Base-by-base conservation (phyloP, 2,888 invertebrate species). In the Nemotelus pantherinus region DNA sequence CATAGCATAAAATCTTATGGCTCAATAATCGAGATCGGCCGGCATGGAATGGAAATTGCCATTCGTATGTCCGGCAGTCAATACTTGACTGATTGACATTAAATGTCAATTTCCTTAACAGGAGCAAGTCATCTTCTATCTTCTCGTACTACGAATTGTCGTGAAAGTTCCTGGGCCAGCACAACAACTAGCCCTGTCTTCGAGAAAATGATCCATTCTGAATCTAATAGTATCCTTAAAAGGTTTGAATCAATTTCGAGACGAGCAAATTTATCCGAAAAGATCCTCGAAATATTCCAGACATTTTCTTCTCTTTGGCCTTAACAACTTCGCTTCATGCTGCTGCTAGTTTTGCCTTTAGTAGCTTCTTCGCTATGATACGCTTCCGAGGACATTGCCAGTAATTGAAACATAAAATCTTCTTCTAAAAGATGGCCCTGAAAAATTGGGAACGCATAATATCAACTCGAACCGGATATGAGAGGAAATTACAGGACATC, bases 401-500 rank as follows among this genome's bases (percentile, higher is more conserved):
- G 74, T 74, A 74, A 74, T 74, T 74, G 74, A 74, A 63, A 74
- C 74, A 74, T 74, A 74, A 74, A 60, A 74, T 63, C 74, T 74
- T 50, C 50, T 60, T 50, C 44, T 63, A 63, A 57, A 44, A 63
- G 74, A 60, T 60, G 60, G 74, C 47, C 70, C 50, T 63, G 74
- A 74, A 74, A 74, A 76, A 76, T 76, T 64, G 64, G 55, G 55
- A 76, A 65, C 65, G 76, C 65, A 76, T 76, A 64, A 53, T 65
- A 44, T 57, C 75, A 78, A 45, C 44, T 68, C 47, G 75, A 63
- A 78, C 25, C 76, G 78, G 71, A 78, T 76, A 70, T 63, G 60
- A 76, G 63, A 75, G 75, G 60, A 78, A 78, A 78, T 76, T 78
- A 76, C 68, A 60, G 39, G 70, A 50, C 78, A 70, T 78, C 78